phyloP scores from a whole-genome alignment of 35 echinoderm and acorn worm genomes.

The Hemicentrotus pulcherrimus region DNA sequence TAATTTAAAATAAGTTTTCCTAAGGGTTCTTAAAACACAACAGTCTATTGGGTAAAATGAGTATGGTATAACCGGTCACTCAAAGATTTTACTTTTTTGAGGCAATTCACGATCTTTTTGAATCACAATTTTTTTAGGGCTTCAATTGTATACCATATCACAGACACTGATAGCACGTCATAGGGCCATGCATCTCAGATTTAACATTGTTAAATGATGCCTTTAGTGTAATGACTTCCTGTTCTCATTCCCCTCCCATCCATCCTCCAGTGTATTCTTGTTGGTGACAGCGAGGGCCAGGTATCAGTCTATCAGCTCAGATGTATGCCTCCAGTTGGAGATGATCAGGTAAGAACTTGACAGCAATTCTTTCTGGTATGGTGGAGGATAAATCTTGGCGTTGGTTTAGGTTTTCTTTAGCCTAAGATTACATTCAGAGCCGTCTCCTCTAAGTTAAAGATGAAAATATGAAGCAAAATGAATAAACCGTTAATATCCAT shows the following conservation, averaged over 20 bases:
- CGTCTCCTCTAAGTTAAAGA: background rate
- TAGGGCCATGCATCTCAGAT: too few species aligned
- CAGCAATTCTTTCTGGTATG: background rate
- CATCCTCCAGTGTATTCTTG: slow-evolving; percentile 73
- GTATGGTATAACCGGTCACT: too few species aligned
- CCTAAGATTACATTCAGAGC: background rate
- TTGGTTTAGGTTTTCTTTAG: background rate
- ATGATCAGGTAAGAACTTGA: slow-evolving; percentile 71
- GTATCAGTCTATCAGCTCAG: slow-evolving; percentile 93
- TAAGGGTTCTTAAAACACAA: too few species aligned
- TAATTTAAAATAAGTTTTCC: too few species aligned
- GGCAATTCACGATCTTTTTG: too few species aligned
- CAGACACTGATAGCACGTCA: too few species aligned
- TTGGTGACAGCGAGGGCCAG: slow-evolving; percentile 97
- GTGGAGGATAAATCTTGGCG: background rate
- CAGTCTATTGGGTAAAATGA: too few species aligned
- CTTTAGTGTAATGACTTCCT: background rate
- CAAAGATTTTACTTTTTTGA: too few species aligned
- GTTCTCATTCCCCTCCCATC: background rate
- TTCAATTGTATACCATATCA: too few species aligned
- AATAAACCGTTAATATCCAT: too few species aligned
- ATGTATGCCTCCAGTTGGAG: slow-evolving; percentile 78
- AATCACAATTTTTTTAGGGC: too few species aligned
- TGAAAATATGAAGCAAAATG: background rate
- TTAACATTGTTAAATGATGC: too few species aligned